phyloP scores from a whole-genome alignment of 2,113 vertebrate genomes.

The Chascanopsetta lugubris region DNA sequence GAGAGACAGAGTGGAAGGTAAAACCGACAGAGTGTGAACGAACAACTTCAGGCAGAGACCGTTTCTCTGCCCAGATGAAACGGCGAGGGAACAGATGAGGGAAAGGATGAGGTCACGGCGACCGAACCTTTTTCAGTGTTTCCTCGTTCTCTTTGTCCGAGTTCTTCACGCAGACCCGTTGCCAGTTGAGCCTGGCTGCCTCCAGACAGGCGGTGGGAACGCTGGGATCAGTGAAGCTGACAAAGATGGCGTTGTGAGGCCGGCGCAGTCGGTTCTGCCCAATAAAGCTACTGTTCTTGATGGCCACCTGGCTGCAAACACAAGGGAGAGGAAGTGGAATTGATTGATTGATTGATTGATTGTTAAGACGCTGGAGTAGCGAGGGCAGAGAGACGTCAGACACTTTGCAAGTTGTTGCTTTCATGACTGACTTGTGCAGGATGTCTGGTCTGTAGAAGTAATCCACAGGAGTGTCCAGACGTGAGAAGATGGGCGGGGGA shows the following conservation, averaged over 20 bases:
- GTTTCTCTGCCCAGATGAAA: too few relatives aligned
- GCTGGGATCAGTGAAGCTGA: conserved; percentile 85
- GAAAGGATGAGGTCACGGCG: not conserved
- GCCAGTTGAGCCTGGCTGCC: conserved; percentile 88
- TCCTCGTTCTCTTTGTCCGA: conserved; percentile 83
- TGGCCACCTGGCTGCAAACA: conserved; percentile 80
- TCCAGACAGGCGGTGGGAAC: conserved; percentile 85
- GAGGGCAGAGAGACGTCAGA: not conserved
- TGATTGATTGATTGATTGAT: not conserved
- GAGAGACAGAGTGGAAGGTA: too few relatives aligned
- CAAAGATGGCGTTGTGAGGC: conserved; percentile 93
- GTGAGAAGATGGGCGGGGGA: conserved; percentile 94
- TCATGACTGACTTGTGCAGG: conserved; percentile 78
- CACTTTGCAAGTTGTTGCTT: not conserved
- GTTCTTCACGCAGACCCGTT: conserved; percentile 80
- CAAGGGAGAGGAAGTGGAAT: not conserved
- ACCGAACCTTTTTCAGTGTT: conserved; percentile 81
- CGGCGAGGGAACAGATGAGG: too few relatives aligned
- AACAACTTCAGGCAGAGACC: not conserved
- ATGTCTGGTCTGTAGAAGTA: conserved; percentile 92
- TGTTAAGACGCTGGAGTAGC: not conserved
- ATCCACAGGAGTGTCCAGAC: conserved; percentile 89
- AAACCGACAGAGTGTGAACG: too few relatives aligned
- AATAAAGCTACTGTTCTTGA: conserved; percentile 86
- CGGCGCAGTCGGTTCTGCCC: conserved; percentile 89